A percentile compares a stretch with the other conserved stretches of the same genome.
Evolutionary conservation across 2,113 vertebrate genomes (phyloP).

Genomic region (Tachuris rubrigastra): DNA sequence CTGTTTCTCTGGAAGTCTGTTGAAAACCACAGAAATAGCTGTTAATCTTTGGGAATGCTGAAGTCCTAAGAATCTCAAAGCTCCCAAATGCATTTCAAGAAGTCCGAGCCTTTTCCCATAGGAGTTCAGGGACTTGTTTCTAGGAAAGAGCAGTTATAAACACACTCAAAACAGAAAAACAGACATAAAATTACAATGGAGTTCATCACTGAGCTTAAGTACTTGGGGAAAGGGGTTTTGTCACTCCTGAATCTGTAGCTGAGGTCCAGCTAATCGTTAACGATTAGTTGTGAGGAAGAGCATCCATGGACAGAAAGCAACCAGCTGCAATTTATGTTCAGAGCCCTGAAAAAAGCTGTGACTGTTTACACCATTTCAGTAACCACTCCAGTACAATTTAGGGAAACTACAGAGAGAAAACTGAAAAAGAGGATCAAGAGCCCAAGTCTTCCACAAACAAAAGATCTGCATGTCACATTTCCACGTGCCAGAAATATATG

Average conservation of each 20-base stretch:
- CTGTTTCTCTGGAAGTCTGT: not conserved
- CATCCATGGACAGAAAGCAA: not conserved
- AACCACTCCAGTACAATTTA: not conserved
- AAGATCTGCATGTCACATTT: not conserved
- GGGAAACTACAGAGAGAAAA: not conserved
- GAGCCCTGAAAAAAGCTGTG: not conserved
- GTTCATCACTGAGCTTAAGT: not conserved
- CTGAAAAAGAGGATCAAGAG: not conserved
- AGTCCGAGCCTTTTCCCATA: not conserved
- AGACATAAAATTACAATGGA: not conserved
- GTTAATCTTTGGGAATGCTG: not conserved
- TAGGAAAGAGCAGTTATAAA: not conserved
- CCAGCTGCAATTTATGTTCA: not conserved
- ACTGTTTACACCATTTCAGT: not conserved
- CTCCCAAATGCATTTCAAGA: constrained; percentile 8
- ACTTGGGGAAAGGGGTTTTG: not conserved
- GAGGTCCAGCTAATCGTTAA: not conserved
- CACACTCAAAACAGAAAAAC: not conserved
- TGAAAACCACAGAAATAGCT: constrained; percentile 31
- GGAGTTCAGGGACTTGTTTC: not conserved
- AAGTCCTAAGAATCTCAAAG: not conserved
- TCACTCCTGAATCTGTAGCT: not conserved
- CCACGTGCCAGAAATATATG: not conserved
- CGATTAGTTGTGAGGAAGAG: not conserved
- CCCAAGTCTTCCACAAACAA: not conserved